Percentiles rank a stretch among this genome's conserved stretches.
Conservation (phyloP, 2,888 invertebrate genomes). For the Cryptus viduatorius region DNA sequence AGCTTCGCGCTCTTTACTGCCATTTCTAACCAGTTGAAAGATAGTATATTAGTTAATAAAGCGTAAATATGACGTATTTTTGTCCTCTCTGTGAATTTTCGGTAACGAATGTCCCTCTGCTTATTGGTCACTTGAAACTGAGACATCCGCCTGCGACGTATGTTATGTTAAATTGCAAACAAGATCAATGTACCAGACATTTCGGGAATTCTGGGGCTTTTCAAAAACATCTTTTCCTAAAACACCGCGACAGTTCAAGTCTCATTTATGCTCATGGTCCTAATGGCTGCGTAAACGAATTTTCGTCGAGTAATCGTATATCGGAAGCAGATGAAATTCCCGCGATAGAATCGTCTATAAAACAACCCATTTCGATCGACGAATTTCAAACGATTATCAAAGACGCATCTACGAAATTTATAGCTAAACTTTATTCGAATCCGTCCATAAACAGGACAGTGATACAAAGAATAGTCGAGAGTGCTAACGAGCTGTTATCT, state of each 20-base stretch:
- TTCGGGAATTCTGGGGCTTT: slow-evolving; percentile 8
- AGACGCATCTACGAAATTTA: slow-evolving; percentile 15
- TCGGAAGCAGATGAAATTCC: not conserved
- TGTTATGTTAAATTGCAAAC: slow-evolving; percentile 10
- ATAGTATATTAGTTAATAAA: not conserved
- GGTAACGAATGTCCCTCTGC: not conserved
- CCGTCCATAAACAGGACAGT: not conserved
- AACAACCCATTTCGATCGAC: slow-evolving; percentile 11
- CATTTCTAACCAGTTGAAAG: no score
- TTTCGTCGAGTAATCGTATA: not conserved
- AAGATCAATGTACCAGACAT: slow-evolving; percentile 13
- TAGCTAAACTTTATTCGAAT: slow-evolving; percentile 6
- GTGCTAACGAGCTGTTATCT: no score
- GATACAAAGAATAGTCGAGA: not conserved
- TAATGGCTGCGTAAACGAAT: slow-evolving; percentile 1
- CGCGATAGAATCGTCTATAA: not conserved
- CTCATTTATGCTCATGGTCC: not conserved
- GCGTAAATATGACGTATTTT: not conserved
- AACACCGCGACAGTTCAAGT: slow-evolving; percentile 19
- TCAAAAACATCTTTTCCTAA: slow-evolving; percentile 21
- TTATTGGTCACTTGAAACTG: slow-evolving; percentile 21
- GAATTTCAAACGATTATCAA: not conserved
- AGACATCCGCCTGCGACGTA: slow-evolving; percentile 22
- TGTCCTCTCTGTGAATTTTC: slow-evolving; percentile 22
- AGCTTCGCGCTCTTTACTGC: no score